Percentiles rank a stretch among this genome's conserved stretches.
Conservation (phyloP, 2,888 invertebrate species). For the Caenorhabditis becei region DNA sequence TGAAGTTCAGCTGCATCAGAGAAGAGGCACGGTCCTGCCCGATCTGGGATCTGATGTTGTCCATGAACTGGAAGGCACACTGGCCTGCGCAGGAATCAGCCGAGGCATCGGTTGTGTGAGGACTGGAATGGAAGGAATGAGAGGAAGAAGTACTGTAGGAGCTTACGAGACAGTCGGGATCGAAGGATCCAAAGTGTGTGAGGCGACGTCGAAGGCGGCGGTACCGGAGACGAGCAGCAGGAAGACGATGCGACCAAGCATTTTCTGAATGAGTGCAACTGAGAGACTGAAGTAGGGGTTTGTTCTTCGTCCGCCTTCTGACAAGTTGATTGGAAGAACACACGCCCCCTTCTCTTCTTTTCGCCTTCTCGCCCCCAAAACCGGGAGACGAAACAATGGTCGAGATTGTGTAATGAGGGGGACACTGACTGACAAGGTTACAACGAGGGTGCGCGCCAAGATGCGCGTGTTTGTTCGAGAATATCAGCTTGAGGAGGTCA, state of each 20-base stretch:
- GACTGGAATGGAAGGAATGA: constrained; percentile 49
- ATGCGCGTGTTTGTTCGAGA: constrained; percentile 47
- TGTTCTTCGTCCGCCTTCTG: constrained; percentile 26
- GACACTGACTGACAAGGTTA: constrained; percentile 49
- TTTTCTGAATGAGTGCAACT: constrained; percentile 21
- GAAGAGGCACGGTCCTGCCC: constrained; percentile 73
- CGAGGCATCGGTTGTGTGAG: constrained; percentile 67
- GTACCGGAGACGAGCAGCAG: constrained; percentile 14
- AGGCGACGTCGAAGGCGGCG: constrained; percentile 37
- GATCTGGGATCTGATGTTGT: constrained; percentile 73
- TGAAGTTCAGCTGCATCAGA: constrained; percentile 77
- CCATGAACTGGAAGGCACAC: constrained; percentile 78
- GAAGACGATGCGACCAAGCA: constrained; percentile 6
- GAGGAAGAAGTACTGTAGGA: not conserved
- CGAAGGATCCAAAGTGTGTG: constrained; percentile 72
- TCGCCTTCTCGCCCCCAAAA: constrained; percentile 20
- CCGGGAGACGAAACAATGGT: constrained; percentile 52
- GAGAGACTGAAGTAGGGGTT: constrained; percentile 25
- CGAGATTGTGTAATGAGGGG: constrained; percentile 43
- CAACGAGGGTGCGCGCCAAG: constrained; percentile 23
- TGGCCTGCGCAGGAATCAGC: constrained; percentile 80
- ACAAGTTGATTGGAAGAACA: constrained; percentile 24
- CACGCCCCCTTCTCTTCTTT: constrained; percentile 28
- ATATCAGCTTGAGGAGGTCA: constrained; percentile 52
- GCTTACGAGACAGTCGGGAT: constrained; percentile 76